Conservation (phyloP, 2,113 vertebrate species). For the Ptyas mucosa region DNA sequence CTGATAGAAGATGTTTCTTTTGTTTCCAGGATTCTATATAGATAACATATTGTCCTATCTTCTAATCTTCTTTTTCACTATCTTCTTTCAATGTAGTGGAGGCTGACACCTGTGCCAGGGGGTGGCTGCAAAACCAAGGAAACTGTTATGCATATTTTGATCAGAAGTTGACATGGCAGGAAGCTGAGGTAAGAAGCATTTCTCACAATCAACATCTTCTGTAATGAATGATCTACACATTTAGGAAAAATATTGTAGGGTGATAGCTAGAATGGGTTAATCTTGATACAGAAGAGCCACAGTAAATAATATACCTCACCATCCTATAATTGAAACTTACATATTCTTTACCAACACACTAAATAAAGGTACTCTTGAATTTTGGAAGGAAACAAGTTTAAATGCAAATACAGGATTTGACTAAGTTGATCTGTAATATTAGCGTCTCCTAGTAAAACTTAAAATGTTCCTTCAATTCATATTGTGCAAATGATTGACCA, state of each 20-base stretch:
- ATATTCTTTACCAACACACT: not conserved
- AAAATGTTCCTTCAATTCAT: not conserved
- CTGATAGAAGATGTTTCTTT: too few relatives aligned
- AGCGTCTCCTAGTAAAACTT: not conserved
- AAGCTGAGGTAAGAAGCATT: not conserved
- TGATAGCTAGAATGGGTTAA: not conserved
- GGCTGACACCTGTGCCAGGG: not conserved
- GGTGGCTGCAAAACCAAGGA: slow-evolving; percentile 7
- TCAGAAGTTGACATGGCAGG: not conserved
- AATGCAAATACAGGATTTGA: not conserved
- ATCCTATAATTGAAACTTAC: not conserved
- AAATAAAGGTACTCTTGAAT: not conserved
- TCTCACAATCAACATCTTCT: not conserved
- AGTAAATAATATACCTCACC: not conserved
- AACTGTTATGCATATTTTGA: slow-evolving; percentile 19
- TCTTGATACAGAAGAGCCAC: not conserved
- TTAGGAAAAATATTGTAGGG: not conserved
- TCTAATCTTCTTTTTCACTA: not conserved
- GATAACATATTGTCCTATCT: not conserved
- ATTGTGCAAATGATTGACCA: not conserved
- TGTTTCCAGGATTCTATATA: not conserved
- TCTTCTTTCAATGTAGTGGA: not conserved
- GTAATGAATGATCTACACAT: not conserved
- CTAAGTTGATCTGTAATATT: not conserved
- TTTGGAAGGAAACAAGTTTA: not conserved